These are phyloP conservation scores for Zygaena filipendulae DNA, from an alignment of 2,888 invertebrate species.

Conservation along the genomic window DNA sequence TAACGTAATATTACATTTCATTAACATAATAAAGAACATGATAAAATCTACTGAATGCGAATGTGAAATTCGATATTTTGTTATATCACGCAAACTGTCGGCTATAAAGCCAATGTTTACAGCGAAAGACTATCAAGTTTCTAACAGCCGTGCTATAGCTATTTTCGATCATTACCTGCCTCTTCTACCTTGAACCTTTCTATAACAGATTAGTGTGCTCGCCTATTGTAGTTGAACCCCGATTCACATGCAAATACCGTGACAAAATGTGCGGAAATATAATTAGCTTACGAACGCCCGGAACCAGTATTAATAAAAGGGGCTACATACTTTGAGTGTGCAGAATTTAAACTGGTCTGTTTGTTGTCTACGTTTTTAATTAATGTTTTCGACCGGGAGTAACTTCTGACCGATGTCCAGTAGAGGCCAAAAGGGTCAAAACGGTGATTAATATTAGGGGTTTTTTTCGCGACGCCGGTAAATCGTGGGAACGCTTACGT, in stretches of 20 bases:
- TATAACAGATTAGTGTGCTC: slow-evolving; percentile 38
- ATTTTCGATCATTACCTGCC: slow-evolving; percentile 31
- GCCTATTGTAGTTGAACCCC: slow-evolving; percentile 46
- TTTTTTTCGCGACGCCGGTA: slow-evolving; percentile 37
- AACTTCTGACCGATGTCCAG: slow-evolving; percentile 55
- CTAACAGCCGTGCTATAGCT: slow-evolving; percentile 34
- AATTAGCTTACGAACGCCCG: slow-evolving; percentile 56
- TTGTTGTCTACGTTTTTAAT: slow-evolving; percentile 51
- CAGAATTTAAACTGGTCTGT: slow-evolving; percentile 40
- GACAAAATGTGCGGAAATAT: slow-evolving; percentile 66
- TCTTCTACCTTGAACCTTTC: slow-evolving; percentile 25
- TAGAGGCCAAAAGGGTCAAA: slow-evolving; percentile 29
- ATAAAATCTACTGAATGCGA: too few relatives aligned
- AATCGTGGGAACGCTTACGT: slow-evolving; percentile 50
- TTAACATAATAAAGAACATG: too few relatives aligned
- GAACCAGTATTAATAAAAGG: slow-evolving; percentile 20
- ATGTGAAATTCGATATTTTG: slow-evolving; percentile 45
- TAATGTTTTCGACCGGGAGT: slow-evolving; percentile 51
- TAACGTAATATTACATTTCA: too few relatives aligned
- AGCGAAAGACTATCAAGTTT: slow-evolving; percentile 57
- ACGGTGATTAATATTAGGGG: slow-evolving; percentile 24
- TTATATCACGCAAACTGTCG: slow-evolving; percentile 19
- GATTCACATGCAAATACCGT: slow-evolving; percentile 58
- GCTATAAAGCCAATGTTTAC: slow-evolving; percentile 45
- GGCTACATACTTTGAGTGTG: slow-evolving; percentile 42